Evolutionary conservation across 2,888 invertebrate genomes (phyloP), one percentile per base, ranked within the genome.

Genomic region (Celastrina argiolus): DNA sequence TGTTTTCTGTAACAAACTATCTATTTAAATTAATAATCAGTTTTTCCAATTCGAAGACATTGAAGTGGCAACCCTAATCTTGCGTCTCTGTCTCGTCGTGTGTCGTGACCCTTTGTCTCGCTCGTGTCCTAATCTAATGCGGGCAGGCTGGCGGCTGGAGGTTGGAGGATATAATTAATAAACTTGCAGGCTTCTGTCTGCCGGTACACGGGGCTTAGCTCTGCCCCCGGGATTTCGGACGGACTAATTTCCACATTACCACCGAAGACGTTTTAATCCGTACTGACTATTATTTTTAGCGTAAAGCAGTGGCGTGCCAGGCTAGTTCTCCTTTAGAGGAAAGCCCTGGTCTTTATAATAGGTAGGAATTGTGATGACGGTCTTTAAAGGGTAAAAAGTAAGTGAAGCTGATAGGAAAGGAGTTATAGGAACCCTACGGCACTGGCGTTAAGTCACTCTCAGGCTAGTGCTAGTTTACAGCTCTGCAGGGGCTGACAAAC

Each of bases 171-270:
- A 61, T 61, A 61, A 61, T 61, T 36, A 61, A 61, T 61, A 61
- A 61, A 61, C 14, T 61, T 61, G 61, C 36, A 39, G 61, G 61
- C 39, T 61, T 61, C 61, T 22, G 61, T 39, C 61, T 39, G 39
- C 61, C 8, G 36, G 18, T 39, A 36, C 34, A 59, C 59, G 39
- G 36, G 14, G 61, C 61, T 61, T 61, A 61, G 61, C 39, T 22
- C 36, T 18, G 18, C 61, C 61, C 18, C 22, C 36, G 61, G 39
- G 61, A 39, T 39, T 61, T 61, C 39, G 36, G 22, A 36, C 61
- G 5, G 36, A 61, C 22, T 61, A 34, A 36, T 61, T 61, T 61
- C 36, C 61, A 61, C 36, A 61, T 61, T 61, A 61, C 36, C 61
- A 61, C 39, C 36, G 59, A 34, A 36, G 59, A 59, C 36, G 12